These are phyloP conservation scores for Pristionchus maxplancki DNA, from an alignment of 2,888 invertebrate species.

Conservation along the genomic window DNA sequence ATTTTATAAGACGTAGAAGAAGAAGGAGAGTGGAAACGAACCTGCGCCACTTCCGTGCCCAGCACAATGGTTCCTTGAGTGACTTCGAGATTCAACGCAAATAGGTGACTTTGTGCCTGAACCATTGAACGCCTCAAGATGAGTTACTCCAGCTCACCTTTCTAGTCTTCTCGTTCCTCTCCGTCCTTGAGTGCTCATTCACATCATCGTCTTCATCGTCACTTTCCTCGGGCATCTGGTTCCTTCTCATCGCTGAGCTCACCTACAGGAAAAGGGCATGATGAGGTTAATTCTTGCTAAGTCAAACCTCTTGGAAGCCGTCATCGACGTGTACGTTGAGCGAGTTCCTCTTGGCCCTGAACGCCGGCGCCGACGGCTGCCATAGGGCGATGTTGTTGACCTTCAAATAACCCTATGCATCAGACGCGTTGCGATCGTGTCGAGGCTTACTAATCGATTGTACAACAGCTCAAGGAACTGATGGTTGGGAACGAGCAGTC, in stretches of 20 bases:
- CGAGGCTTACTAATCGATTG: slow-evolving; percentile 77
- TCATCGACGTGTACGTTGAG: slow-evolving; percentile 30
- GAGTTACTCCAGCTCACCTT: neutral
- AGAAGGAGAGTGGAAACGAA: neutral
- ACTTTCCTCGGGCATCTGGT: neutral
- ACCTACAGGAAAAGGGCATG: neutral
- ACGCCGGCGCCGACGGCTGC: slow-evolving; percentile 67
- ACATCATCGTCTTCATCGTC: slow-evolving; percentile 40
- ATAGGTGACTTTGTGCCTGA: slow-evolving; percentile 56
- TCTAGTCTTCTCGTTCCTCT: neutral
- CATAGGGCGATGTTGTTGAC: slow-evolving; percentile 77
- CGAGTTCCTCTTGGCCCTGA: slow-evolving; percentile 40
- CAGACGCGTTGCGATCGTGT: neutral
- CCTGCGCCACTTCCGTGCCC: slow-evolving; percentile 62
- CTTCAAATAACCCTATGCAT: neutral
- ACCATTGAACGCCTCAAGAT: no score
- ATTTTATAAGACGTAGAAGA: neutral
- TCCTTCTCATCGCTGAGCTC: neutral
- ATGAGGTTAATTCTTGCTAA: neutral
- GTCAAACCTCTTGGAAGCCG: slow-evolving; percentile 46
- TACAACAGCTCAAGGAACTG: slow-evolving; percentile 80
- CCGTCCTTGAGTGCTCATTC: neutral
- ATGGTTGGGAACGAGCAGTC: slow-evolving; percentile 78
- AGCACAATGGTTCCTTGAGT: slow-evolving; percentile 58
- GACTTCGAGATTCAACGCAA: slow-evolving; percentile 61